Evolutionary conservation across 2,113 vertebrate genomes (phyloP).

Genomic region (Nestor notabilis): DNA sequence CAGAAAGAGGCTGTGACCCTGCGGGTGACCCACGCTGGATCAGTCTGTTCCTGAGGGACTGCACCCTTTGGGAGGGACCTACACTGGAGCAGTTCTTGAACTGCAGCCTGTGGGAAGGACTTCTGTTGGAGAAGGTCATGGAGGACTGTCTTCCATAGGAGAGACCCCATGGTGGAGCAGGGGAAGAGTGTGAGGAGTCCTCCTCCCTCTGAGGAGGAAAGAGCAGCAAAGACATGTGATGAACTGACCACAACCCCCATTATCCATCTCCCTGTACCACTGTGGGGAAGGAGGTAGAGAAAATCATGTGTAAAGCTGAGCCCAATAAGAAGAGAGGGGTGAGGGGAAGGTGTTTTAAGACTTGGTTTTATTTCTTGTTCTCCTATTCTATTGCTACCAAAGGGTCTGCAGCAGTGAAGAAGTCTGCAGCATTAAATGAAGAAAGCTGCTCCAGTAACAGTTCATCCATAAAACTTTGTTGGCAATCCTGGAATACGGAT

Average conservation of each 20-base stretch:
- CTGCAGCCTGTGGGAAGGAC: neutral
- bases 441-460: neutral
- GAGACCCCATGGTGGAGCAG: neutral
- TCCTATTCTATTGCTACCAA: too few species aligned
- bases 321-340: neutral
- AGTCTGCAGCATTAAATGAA: neutral
- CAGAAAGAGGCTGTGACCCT: neutral
- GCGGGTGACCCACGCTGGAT: neutral
- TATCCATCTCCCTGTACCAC: neutral
- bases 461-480: neutral
- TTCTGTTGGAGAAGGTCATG: neutral
- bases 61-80: neutral
- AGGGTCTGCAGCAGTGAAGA: neutral
- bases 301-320: neutral
- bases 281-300: rapidly evolving
- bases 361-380: neutral
- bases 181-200: neutral
- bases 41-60: neutral
- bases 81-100: neutral
- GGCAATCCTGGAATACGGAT: neutral
- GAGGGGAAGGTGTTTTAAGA: neutral
- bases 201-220: neutral
- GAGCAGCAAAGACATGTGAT: neutral
- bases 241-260: neutral
- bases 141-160: neutral